Evolutionary conservation across 37 sponge, comb jelly and placozoan species (phyloP).

Genomic region (Lycopodina hypogea): DNA sequence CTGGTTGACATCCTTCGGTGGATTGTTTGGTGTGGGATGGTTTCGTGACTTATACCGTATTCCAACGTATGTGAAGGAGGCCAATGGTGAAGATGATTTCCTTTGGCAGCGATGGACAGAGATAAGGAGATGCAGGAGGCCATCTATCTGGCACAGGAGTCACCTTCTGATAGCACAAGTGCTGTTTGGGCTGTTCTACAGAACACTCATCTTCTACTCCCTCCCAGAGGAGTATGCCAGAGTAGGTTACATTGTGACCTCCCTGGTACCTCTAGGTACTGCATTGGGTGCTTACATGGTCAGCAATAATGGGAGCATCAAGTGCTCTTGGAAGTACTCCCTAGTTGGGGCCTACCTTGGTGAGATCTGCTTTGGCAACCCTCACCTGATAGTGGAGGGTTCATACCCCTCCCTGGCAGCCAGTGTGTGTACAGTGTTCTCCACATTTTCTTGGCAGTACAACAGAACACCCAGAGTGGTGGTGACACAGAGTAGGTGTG

Average conservation of each 20-base stretch:
- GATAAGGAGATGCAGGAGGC: neutral
- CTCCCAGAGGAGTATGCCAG: constrained; percentile 41
- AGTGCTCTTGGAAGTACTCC: constrained; percentile 24
- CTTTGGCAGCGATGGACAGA: neutral
- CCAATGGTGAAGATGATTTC: constrained; percentile 50
- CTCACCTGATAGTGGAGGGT: constrained; percentile 5
- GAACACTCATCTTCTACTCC: constrained; percentile 32
- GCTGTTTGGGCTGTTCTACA: constrained; percentile 48
- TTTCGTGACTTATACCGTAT: constrained; percentile 71
- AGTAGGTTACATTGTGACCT: neutral
- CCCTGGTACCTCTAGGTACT: constrained; percentile 69
- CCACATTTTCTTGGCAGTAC: constrained; percentile 42
- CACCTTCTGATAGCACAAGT: constrained; percentile 59
- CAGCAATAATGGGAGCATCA: constrained; percentile 61
- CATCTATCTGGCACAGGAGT: constrained; percentile 20
- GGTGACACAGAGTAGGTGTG: neutral
- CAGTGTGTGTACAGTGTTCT: constrained; percentile 21
- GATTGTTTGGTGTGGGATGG: constrained; percentile 73
- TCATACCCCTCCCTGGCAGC: constrained; percentile 7
- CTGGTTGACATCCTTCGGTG: constrained; percentile 74
- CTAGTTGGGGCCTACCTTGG: constrained; percentile 60
- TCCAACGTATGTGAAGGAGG: constrained; percentile 70
- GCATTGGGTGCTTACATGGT: constrained; percentile 79
- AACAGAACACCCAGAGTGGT: neutral
- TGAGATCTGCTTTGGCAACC: constrained; percentile 51